phyloP scores from a whole-genome alignment of 2,888 invertebrate species.

The Metopia argyrocephala region DNA sequence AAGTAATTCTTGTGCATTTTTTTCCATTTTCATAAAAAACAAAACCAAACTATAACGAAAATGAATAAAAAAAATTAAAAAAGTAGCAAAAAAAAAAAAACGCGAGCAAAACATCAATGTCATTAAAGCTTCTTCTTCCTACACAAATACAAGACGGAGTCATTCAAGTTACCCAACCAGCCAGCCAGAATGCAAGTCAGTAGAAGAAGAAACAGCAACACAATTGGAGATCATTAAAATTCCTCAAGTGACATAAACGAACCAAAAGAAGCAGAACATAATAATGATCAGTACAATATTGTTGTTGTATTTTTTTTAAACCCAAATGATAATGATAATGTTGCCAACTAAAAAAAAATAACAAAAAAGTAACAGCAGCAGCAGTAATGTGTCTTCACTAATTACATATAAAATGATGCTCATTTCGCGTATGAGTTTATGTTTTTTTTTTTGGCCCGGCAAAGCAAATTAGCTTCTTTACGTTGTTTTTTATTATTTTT shows the following conservation, averaged over 20 bases:
- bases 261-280: slow-evolving; percentile 61
- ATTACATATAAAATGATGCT: slow-evolving; percentile 68
- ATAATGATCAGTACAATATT: slow-evolving; percentile 41
- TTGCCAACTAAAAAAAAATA: slow-evolving; percentile 5
- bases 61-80: slow-evolving; percentile 6
- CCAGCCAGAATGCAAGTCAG: background rate
- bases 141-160: slow-evolving; percentile 37
- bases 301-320: background rate
- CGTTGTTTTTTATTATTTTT: background rate
- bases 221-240: slow-evolving; percentile 65
- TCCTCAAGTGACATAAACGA: slow-evolving; percentile 65
- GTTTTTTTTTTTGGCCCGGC: background rate
- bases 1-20: background rate
- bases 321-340: slow-evolving; percentile 15
- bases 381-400: slow-evolving; percentile 67
- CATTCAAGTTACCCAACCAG: slow-evolving; percentile 4
- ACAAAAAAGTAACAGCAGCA: background rate
- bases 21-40: slow-evolving; percentile 37
- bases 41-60: slow-evolving; percentile 38
- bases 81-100: slow-evolving; percentile 13
- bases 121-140: slow-evolving; percentile 63
- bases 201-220: slow-evolving; percentile 39
- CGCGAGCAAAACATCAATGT: slow-evolving; percentile 61
- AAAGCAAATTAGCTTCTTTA: slow-evolving; percentile 59
- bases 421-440: slow-evolving; percentile 67